A percentile compares a stretch with the other conserved stretches of the same genome.
Evolutionary conservation across 2,888 invertebrate species (phyloP).

Genomic region (Linyphia triangularis): DNA sequence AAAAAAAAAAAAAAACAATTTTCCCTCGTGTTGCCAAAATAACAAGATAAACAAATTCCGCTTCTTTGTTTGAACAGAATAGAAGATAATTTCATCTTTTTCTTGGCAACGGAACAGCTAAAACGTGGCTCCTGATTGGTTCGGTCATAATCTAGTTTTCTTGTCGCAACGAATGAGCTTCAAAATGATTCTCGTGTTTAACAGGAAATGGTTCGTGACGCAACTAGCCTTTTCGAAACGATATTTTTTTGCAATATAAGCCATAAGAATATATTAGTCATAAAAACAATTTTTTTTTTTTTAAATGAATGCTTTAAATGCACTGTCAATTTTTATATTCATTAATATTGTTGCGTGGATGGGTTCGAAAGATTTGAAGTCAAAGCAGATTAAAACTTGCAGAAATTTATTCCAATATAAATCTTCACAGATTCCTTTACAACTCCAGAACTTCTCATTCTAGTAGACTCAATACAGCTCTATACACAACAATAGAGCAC

Average conservation of each 20-base stretch:
- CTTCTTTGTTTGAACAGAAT: constrained; percentile 19
- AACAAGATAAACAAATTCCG: constrained; percentile 44
- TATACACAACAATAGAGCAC: no score
- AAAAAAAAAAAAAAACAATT: constrained; percentile 43
- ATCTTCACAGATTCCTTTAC: no score
- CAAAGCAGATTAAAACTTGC: no score
- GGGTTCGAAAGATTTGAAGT: no score
- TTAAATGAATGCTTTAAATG: no score
- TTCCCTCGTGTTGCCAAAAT: constrained; percentile 24
- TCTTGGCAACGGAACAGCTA: not conserved
- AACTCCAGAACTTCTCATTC: no score
- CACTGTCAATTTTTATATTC: no score
- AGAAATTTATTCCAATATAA: no score
- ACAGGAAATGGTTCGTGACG: constrained; percentile 17
- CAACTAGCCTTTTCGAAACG: not conserved
- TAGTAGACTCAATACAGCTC: no score
- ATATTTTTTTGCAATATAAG: not conserved
- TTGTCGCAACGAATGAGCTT: constrained; percentile 29
- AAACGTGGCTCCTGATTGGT: constrained; percentile 32
- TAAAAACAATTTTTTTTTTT: no score
- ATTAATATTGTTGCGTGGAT: no score
- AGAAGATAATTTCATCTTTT: constrained; percentile 50
- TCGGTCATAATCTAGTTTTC: constrained; percentile 60
- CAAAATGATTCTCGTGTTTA: constrained; percentile 22
- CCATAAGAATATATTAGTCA: not conserved